Conservation (phyloP, 2,113 vertebrate genomes). For the Calyptomena viridis region DNA sequence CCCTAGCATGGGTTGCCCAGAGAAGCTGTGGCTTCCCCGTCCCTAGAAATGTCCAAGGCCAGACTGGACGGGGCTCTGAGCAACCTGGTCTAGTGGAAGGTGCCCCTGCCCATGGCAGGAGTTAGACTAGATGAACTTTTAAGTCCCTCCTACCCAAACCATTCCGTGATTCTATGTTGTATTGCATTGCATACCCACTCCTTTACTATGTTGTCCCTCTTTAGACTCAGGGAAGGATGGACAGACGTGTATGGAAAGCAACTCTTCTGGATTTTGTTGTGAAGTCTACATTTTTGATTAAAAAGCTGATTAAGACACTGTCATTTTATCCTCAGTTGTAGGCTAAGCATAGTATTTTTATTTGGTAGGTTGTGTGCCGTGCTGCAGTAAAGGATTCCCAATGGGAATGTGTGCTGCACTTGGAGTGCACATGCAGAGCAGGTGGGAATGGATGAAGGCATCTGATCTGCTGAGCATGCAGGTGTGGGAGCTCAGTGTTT, state of each 20-base stretch:
- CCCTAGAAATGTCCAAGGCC: background rate
- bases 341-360: background rate
- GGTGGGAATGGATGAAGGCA: background rate
- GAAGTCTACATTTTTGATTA: background rate
- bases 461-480: background rate
- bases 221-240: background rate
- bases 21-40: background rate
- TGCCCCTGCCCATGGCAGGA: background rate
- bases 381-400: background rate
- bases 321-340: background rate
- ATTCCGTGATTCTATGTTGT: background rate
- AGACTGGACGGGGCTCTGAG: background rate
- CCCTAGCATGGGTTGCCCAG: background rate
- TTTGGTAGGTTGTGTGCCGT: background rate
- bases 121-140: background rate
- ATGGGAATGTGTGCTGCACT: background rate
- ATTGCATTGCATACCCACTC: background rate
- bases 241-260: background rate
- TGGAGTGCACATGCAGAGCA: rapidly evolving
- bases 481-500: background rate
- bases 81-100: background rate
- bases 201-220: background rate
- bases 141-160: background rate
- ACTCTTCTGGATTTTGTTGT: background rate
- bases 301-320: background rate